Conservation (phyloP, 2,888 invertebrate species). For the Rotaria sp. region DNA sequence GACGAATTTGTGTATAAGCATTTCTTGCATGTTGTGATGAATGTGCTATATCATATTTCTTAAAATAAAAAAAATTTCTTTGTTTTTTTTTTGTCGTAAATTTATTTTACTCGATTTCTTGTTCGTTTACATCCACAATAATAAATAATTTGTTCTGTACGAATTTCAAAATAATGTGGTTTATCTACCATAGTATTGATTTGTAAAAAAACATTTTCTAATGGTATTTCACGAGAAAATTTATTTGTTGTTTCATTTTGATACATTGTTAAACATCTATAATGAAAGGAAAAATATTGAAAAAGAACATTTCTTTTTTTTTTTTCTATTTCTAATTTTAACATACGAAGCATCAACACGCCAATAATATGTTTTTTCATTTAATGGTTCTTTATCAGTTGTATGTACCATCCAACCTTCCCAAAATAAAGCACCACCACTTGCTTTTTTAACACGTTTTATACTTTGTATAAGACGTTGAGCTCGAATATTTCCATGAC, state of each 20-base stretch:
- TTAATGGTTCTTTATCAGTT: constrained; percentile 69
- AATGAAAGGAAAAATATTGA: background rate
- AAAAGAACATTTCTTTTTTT: constrained; percentile 57
- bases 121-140: constrained; percentile 8
- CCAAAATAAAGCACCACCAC: constrained; percentile 79
- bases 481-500: constrained; percentile 73
- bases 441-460: constrained; percentile 78
- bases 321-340: constrained; percentile 58
- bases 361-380: constrained; percentile 75
- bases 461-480: constrained; percentile 93
- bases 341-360: constrained; percentile 69
- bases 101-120: background rate
- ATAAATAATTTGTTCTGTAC: background rate
- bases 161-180: background rate
- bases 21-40: constrained; percentile 29
- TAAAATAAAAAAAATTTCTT: background rate
- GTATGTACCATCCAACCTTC: constrained; percentile 87
- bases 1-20: constrained; percentile 13
- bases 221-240: constrained; percentile 67
- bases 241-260: constrained; percentile 80
- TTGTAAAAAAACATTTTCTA: constrained; percentile 20
- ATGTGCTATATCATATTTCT: constrained; percentile 11
- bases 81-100: background rate
- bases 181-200: background rate
- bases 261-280: constrained; percentile 69